Percentiles rank a stretch among this genome's conserved stretches.
Evolutionary conservation across 2,888 invertebrate species (phyloP).

Genomic region (Sipha maydis): DNA sequence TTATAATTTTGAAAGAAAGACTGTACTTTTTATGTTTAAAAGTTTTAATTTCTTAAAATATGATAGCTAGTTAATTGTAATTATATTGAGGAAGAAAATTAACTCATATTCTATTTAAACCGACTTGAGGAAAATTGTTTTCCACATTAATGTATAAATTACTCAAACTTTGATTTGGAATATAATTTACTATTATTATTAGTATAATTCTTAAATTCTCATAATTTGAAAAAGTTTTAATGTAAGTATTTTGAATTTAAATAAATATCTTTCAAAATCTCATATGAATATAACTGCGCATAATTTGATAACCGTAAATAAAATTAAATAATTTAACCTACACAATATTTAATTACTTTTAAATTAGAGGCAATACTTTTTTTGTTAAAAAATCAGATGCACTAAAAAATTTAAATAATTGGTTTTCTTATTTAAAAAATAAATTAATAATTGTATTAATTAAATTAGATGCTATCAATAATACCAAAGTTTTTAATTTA

Average conservation of each 20-base stretch:
- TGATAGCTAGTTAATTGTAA: constrained; percentile 34
- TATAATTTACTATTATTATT: too few relatives aligned
- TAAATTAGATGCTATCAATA: background rate
- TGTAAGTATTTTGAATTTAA: constrained; percentile 23
- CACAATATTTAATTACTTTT: background rate
- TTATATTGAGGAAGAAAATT: constrained; percentile 42
- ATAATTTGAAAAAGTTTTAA: constrained; percentile 10
- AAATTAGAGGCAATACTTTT: background rate
- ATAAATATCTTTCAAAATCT: background rate
- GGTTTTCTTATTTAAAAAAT: constrained; percentile 9
- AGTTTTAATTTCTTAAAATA: constrained; percentile 41
- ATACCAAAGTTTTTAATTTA: background rate
- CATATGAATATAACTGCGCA: background rate
- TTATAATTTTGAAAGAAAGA: constrained; percentile 5
- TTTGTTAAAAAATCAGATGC: background rate
- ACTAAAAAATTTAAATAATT: background rate
- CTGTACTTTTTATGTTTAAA: background rate
- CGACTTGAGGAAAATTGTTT: constrained; percentile 24
- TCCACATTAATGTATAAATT: constrained; percentile 1
- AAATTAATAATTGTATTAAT: background rate
- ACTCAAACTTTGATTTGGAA: background rate
- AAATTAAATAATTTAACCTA: background rate
- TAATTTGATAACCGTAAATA: background rate
- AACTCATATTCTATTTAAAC: constrained; percentile 39
- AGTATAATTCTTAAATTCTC: constrained; percentile 28